phyloP scores from a whole-genome alignment of 2,113 vertebrate genomes.

The Chaetops frenatus region DNA sequence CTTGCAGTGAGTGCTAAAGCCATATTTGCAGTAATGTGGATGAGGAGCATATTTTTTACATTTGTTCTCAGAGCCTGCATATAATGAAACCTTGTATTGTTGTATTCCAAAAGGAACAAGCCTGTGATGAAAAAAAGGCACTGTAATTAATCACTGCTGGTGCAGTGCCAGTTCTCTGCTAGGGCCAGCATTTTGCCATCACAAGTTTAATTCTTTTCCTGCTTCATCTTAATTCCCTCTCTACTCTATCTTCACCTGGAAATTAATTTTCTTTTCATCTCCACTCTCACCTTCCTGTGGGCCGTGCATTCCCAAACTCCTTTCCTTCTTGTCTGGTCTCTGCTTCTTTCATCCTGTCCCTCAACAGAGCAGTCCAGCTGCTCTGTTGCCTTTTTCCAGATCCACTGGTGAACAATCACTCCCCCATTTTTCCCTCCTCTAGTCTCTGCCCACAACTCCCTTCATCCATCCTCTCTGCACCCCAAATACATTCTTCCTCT shows the following conservation, averaged over 20 bases:
- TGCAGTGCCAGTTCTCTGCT: background rate
- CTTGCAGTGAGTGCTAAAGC: background rate
- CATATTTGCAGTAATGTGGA: background rate
- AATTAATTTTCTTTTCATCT: background rate
- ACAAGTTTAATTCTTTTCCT: background rate
- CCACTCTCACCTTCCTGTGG: background rate
- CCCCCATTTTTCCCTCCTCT: background rate
- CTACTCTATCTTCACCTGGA: background rate
- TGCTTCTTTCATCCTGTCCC: background rate
- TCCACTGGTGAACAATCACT: fast-evolving
- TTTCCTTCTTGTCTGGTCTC: background rate
- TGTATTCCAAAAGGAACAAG: background rate
- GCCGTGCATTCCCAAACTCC: background rate
- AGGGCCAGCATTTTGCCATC: background rate
- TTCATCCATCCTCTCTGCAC: background rate
- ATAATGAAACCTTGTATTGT: background rate
- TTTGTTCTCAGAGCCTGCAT: background rate
- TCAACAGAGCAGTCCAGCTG: background rate
- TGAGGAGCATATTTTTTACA: background rate
- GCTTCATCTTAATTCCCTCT: background rate
- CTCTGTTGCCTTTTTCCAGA: background rate
- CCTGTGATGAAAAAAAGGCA: background rate
- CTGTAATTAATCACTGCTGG: background rate
- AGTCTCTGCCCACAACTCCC: background rate
- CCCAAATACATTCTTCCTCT: background rate